Conservation (phyloP, 2,797 vertebrate genomes). For the Pipistrellus pipistrellus region DNA sequence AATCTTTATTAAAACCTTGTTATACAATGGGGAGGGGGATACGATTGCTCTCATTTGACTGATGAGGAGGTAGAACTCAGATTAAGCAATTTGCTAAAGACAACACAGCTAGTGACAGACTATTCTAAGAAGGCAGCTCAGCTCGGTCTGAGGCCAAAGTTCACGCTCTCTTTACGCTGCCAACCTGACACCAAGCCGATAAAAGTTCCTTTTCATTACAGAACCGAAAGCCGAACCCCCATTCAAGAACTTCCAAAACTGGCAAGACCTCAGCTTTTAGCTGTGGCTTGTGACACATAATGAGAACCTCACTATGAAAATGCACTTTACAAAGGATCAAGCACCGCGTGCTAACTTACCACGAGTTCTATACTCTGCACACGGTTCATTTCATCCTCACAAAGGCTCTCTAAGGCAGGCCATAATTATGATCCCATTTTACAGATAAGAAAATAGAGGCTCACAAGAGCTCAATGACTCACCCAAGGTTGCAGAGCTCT, state of each 20-base stretch:
- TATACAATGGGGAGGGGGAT: neutral
- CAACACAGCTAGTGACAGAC: neutral
- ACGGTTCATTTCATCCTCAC: neutral
- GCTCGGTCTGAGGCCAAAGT: neutral
- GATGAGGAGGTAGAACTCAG: neutral
- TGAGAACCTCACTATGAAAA: slow-evolving; percentile 34
- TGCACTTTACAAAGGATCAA: neutral
- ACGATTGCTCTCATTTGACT: neutral
- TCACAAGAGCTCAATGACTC: neutral
- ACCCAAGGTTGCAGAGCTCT: neutral
- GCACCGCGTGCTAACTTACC: neutral
- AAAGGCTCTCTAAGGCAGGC: neutral
- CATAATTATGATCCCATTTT: neutral
- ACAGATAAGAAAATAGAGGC: slow-evolving; percentile 27
- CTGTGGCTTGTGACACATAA: neutral
- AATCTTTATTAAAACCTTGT: neutral
- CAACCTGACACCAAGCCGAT: neutral
- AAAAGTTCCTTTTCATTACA: slow-evolving; percentile 58
- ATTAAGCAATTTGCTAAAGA: neutral
- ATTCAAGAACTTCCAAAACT: slow-evolving; percentile 45
- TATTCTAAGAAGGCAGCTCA: neutral
- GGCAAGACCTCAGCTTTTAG: slow-evolving; percentile 26
- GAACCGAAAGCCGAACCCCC: slow-evolving; percentile 76
- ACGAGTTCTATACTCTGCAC: neutral
- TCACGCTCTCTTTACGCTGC: neutral